A percentile compares a stretch with the other conserved stretches of the same genome.
Conservation (phyloP, 2,113 vertebrate genomes). For the Echinops telfairi region DNA sequence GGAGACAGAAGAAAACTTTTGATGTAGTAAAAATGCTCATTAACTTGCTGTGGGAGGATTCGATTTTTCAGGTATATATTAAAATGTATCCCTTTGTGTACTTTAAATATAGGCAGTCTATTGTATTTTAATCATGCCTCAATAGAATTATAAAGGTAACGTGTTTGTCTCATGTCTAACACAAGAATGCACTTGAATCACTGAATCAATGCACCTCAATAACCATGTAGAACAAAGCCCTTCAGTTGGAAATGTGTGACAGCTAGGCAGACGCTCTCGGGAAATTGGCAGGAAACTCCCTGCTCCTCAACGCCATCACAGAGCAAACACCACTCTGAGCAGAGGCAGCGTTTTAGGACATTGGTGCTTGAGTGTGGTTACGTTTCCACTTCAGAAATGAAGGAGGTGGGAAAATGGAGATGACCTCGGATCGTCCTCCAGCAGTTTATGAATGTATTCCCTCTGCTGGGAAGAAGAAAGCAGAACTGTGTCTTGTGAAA, state of each 20-base stretch:
- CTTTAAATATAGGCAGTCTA: neutral
- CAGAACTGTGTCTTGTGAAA: neutral
- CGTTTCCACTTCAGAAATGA: neutral
- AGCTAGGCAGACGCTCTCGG: neutral
- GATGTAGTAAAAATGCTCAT: neutral
- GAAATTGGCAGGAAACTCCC: neutral
- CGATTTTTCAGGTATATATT: neutral
- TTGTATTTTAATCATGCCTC: neutral
- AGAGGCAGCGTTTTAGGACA: neutral
- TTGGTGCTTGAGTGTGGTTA: neutral
- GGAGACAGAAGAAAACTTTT: neutral
- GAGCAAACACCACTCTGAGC: neutral
- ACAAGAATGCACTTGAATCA: no score
- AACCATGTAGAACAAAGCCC: neutral
- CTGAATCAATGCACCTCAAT: neutral
- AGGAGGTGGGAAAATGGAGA: neutral
- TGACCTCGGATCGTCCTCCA: neutral
- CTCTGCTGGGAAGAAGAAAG: neutral
- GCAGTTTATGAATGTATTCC: neutral
- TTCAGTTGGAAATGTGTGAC: rapidly evolving
- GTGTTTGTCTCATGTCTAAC: neutral
- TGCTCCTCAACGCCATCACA: neutral
- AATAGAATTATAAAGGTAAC: neutral
- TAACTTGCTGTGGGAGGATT: neutral
- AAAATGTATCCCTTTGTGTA: neutral